phyloP scores from a whole-genome alignment of 2,888 invertebrate genomes.

The Phania funesta region DNA sequence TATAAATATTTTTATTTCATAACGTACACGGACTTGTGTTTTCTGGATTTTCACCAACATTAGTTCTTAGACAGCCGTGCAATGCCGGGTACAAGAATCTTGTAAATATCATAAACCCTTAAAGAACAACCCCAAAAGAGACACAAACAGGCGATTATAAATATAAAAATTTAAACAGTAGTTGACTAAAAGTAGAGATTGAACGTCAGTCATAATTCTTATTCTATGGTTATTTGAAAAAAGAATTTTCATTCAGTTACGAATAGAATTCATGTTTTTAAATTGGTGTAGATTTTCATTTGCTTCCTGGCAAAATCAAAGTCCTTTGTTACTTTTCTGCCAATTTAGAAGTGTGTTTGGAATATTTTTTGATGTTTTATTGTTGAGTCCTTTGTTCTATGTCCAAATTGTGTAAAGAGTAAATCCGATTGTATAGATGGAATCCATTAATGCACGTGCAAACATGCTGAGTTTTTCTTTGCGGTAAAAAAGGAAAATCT shows the following conservation, averaged over 20 bases:
- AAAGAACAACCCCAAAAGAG: background rate
- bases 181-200: constrained; percentile 14
- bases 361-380: background rate
- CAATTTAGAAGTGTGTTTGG: constrained; percentile 7
- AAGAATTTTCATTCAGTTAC: background rate
- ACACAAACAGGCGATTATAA: background rate
- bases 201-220: constrained; percentile 20
- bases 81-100: background rate
- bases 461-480: constrained; percentile 14
- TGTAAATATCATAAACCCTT: constrained; percentile 14
- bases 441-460: constrained; percentile 24
- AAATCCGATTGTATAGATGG: constrained; percentile 20
- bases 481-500: background rate
- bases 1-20: no score
- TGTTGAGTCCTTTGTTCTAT: background rate
- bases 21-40: no score
- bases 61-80: no score
- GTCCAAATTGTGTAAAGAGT: background rate
- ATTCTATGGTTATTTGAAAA: constrained; percentile 13
- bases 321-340: background rate
- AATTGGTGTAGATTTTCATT: constrained; percentile 20
- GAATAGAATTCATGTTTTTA: constrained; percentile 25
- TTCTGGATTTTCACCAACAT: no score
- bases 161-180: constrained; percentile 14
- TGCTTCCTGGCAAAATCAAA: background rate